Evolutionary conservation across 2,888 invertebrate genomes (phyloP), one percentile per base, ranked within the genome.

Genomic region (Lacanobia oleracea): DNA sequence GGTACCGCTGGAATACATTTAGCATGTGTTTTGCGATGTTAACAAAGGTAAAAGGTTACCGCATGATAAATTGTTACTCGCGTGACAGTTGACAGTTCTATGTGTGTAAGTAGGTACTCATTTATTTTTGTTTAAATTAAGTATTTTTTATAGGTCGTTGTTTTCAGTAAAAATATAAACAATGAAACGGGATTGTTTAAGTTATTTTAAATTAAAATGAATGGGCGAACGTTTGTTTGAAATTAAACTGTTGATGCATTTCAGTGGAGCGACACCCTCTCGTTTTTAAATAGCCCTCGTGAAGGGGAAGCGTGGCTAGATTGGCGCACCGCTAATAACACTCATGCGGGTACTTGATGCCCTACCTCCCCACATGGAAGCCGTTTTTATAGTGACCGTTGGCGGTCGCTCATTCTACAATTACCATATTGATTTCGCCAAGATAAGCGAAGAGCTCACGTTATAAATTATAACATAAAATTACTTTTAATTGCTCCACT

Each of bases 311-410:
- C 87, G 88, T 82, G 86, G 88, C 88, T 92, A 93, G 91, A 94
- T 94, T 94, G 94, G 94, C 94, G 91, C 89, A 91, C 93, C 91
- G 90, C 93, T 93, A 93, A 93, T 94, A 92, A 91, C 90, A 89
- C 81, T 86, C 85, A 95, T 95, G 95, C 95, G 95, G 95, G 95
- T 90, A 90, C 90, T 91, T 90, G 89, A 85, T 88, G 86, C 84
- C 86, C 72, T 77, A 67, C 83, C 87, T 88, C 90, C 89, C 90
- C 86, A 86, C 87, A 82, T 85, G 77, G 84, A 83, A 70, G 76
- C 73, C 66, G 75, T 86, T 89, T 89, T 88, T 88, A 87, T 75
- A 81, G 78, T 88, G 90, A 88, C 93, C 91, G 93, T 93, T 92
- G 88, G 84, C 83, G 82, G 82, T 77, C 82, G 81, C 82, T 86